Percentiles rank a stretch among this genome's conserved stretches.
Conservation (phyloP, 2,797 vertebrate species). For the Spea hammondii region DNA sequence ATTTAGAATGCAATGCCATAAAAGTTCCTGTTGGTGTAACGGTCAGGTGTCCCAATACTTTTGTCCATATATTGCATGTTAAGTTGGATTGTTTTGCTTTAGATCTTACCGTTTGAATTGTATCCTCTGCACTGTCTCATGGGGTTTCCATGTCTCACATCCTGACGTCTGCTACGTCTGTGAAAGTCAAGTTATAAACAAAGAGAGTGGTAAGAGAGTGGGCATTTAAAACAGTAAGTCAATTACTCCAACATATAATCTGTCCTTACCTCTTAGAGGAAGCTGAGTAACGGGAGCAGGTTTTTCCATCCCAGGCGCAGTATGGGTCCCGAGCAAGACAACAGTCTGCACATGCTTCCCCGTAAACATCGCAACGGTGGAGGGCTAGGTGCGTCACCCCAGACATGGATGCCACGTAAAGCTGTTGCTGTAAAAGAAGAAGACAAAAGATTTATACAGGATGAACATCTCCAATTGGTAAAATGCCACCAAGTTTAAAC, state of each 20-base stretch:
- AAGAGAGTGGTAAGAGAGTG: background rate
- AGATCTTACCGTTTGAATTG: slow-evolving; percentile 86
- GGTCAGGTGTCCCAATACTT: too few relatives aligned
- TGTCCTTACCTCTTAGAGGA: slow-evolving; percentile 90
- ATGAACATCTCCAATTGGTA: background rate
- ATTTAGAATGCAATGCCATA: too few relatives aligned
- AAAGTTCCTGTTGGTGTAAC: too few relatives aligned
- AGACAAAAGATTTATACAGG: background rate
- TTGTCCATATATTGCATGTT: too few relatives aligned
- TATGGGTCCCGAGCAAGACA: slow-evolving; percentile 95
- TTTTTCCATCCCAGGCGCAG: slow-evolving; percentile 96
- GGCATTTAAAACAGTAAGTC: background rate
- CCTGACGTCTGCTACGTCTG: slow-evolving; percentile 94
- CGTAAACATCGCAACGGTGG: slow-evolving; percentile 92
- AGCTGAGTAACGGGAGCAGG: slow-evolving; percentile 92
- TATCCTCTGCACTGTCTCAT: slow-evolving; percentile 95
- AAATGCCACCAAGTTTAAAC: too few relatives aligned
- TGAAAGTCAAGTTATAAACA: background rate
- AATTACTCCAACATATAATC: slow-evolving; percentile 2
- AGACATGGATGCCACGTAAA: slow-evolving; percentile 87
- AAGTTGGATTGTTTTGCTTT: too few relatives aligned
- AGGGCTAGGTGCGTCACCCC: slow-evolving; percentile 94
- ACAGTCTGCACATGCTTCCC: slow-evolving; percentile 94
- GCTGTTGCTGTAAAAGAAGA: slow-evolving; percentile 83
- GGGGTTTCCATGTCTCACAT: slow-evolving; percentile 93